phyloP scores from a whole-genome alignment of 2,888 invertebrate species.

The Autographa pulchrina region DNA sequence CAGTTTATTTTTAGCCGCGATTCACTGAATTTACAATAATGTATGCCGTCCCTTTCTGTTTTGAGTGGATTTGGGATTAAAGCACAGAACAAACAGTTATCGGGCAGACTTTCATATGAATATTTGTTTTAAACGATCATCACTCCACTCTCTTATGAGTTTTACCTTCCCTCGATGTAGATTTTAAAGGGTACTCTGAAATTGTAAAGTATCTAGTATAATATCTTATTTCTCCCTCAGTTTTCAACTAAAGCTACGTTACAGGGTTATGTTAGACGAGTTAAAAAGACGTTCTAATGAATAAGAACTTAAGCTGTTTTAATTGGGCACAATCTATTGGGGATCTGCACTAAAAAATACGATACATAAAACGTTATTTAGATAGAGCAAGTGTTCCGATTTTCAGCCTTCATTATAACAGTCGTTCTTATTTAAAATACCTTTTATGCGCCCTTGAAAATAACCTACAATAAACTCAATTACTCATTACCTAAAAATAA shows the following conservation, averaged over 20 bases:
- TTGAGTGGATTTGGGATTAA: neutral
- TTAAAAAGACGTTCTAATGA: too few species aligned
- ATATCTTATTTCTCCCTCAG: neutral
- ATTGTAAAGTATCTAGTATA: neutral
- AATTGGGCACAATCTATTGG: neutral
- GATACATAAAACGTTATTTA: too few species aligned
- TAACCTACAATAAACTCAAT: neutral
- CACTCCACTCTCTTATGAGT: neutral
- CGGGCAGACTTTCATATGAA: neutral
- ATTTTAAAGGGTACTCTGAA: too few species aligned
- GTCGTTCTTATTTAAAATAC: neutral
- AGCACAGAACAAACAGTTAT: conserved; percentile 7
- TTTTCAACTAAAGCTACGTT: neutral
- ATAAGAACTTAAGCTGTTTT: neutral
- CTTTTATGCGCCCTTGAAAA: neutral
- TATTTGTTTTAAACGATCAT: conserved; percentile 3
- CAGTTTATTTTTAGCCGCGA: conserved; percentile 24
- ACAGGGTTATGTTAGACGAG: neutral
- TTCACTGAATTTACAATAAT: conserved; percentile 28
- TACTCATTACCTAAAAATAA: neutral
- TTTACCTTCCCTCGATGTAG: neutral
- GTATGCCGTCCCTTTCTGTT: conserved; percentile 3
- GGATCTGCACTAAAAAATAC: too few species aligned
- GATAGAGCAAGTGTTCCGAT: too few species aligned
- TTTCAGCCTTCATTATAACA: too few species aligned